Evolutionary conservation across 1,140 invertebrate genomes (phyloP), one percentile per base, ranked within the genome.

Genomic region (Aleiodes sp.): DNA sequence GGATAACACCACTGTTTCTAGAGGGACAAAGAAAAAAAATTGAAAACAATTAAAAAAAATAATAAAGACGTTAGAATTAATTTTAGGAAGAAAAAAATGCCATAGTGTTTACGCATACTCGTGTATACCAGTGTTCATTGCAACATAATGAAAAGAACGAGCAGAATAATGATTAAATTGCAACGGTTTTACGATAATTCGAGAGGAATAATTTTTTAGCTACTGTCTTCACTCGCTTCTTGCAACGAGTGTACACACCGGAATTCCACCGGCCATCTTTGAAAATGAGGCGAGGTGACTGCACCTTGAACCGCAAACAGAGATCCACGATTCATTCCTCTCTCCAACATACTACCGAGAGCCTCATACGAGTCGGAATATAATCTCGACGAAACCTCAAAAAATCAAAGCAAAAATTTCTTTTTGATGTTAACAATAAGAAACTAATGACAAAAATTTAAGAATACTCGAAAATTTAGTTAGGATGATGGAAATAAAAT

Each of bases 211-310:
- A 43, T 43, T 43, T 43, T 16, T 61, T 26, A 68, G 19, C 59
- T 68, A 62, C 39, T 56, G 57, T 68, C 66, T 39, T 41, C 16
- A 35, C 37, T 39, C 14, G 37, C 28, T 79, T 78, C 77, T 74
- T 71, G 71, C 66, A 52, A 60, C 62, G 78, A 79, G 76, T 80
- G 76, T 78, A 79, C 77, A 71, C 78, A 62, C 56, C 61, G 77
- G 78, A 79, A 80, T 79, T 80, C 73, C 73, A 76, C 71, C 24
- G 73, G 75, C 75, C 73, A 79, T 68, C 76, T 72, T 63, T 72
- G 69, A 21, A 19, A 52, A 31, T 14, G 14, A 76, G 62, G 71
- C 79, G 76, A 80, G 78, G 78, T 80, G 76, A 80, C 75, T 79
- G 78, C 76, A 80, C 78, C 75, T 80, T 80, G 76, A 78, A 76